These are phyloP conservation scores for Ibidorhyncha struthersii DNA, from an alignment of 2,113 vertebrate genomes.

Conservation along the genomic window DNA sequence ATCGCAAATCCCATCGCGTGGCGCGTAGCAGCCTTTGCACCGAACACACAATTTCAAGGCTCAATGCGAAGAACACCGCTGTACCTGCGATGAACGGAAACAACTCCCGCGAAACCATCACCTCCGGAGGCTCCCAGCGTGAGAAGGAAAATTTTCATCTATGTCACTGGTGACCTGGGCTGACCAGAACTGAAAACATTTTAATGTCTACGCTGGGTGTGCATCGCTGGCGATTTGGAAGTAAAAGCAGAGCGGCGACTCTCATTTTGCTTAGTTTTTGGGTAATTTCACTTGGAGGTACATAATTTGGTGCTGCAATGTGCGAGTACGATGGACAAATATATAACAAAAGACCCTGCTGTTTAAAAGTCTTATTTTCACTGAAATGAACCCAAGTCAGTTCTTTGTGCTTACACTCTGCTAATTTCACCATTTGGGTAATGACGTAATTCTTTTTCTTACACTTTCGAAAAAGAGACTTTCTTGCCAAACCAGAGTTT, in stretches of 20 bases:
- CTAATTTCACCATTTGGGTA: neutral
- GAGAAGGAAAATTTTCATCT: neutral
- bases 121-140: accelerated
- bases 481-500: neutral
- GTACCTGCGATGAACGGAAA: neutral
- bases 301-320: neutral
- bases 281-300: neutral
- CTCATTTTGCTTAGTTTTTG: neutral
- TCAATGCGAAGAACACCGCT: neutral
- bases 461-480: neutral
- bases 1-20: neutral
- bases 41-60: accelerated
- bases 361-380: neutral
- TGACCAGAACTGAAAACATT: neutral
- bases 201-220: neutral
- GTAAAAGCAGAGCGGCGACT: accelerated
- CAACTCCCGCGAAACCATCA: neutral
- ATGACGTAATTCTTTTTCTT: neutral
- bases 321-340: neutral
- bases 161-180: neutral
- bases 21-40: neutral
- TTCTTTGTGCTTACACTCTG: neutral
- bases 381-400: neutral
- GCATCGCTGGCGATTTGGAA: accelerated
- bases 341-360: neutral